These are phyloP conservation scores for Calameuta filiformis DNA, from an alignment of 2,888 invertebrate species.

Conservation along the genomic window DNA sequence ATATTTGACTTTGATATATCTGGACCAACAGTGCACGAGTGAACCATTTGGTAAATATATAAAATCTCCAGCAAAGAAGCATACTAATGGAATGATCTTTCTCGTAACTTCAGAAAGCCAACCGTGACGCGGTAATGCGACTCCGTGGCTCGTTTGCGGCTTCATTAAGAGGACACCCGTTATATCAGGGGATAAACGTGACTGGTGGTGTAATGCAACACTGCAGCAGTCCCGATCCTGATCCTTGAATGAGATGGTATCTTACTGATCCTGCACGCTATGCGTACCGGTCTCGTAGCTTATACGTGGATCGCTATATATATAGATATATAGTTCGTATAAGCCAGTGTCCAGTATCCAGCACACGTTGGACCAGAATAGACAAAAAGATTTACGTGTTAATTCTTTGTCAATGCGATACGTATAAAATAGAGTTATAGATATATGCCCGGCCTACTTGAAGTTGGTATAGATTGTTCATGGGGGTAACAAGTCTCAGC, in stretches of 20 bases:
- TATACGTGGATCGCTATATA: background rate
- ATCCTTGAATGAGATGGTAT: conserved; percentile 59
- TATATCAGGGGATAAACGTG: conserved; percentile 59
- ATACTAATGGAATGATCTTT: background rate
- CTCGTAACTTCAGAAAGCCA: background rate
- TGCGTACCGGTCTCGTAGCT: conserved; percentile 2
- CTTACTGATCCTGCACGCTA: conserved; percentile 38
- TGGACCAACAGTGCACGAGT: background rate
- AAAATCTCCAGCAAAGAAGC: background rate
- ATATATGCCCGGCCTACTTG: background rate
- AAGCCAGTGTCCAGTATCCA: background rate
- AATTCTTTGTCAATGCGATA: background rate
- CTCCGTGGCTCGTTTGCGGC: background rate
- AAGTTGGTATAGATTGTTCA: background rate
- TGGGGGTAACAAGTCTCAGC: conserved; percentile 23
- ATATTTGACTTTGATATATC: background rate
- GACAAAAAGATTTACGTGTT: background rate
- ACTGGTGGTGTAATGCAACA: conserved; percentile 60
- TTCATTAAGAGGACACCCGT: conserved; percentile 57
- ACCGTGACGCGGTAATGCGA: conserved; percentile 1
- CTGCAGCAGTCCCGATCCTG: conserved; percentile 53
- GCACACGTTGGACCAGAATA: background rate
- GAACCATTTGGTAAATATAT: background rate
- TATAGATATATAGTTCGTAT: background rate
- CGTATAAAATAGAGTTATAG: background rate